A percentile compares a stretch with the other conserved stretches of the same genome.
phyloP scores from a whole-genome alignment of 2,797 vertebrate genomes.

The Gallirallus australis region DNA sequence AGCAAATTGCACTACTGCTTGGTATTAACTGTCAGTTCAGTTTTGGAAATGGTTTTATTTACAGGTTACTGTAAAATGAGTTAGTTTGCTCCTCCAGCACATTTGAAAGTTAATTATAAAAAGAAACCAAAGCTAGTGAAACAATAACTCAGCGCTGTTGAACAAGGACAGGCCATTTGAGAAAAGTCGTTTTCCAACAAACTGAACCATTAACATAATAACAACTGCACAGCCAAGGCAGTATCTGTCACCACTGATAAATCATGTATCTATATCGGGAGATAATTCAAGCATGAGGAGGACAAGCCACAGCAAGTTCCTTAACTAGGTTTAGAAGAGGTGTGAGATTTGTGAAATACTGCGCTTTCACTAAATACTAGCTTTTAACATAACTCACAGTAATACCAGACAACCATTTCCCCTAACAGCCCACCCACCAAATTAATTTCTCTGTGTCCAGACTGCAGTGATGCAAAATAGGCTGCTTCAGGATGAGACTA shows the following conservation, averaged over 20 bases:
- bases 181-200: constrained; percentile 18
- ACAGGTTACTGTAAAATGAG: constrained; percentile 47
- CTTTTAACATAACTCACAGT: not conserved
- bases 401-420: not conserved
- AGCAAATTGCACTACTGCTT: not conserved
- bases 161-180: constrained; percentile 21
- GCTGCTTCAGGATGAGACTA: not conserved
- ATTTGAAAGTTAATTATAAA: constrained; percentile 49
- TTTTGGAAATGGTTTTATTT: constrained; percentile 55
- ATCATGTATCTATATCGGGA: not conserved
- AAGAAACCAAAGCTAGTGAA: not conserved
- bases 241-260: constrained; percentile 3
- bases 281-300: constrained; percentile 5
- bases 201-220: constrained; percentile 5
- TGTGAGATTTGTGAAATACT: not conserved
- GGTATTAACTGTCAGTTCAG: constrained; percentile 15
- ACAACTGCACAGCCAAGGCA: not conserved
- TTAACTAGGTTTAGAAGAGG: not conserved
- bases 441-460: not conserved
- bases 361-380: not conserved
- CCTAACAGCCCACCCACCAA: not conserved
- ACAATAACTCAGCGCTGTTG: constrained; percentile 39
- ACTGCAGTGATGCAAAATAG: not conserved
- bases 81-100: constrained; percentile 14
- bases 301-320: not conserved